These are phyloP conservation scores for Caerostris extrusa DNA, from an alignment of 1,140 invertebrate genomes.

Conservation along the genomic window DNA sequence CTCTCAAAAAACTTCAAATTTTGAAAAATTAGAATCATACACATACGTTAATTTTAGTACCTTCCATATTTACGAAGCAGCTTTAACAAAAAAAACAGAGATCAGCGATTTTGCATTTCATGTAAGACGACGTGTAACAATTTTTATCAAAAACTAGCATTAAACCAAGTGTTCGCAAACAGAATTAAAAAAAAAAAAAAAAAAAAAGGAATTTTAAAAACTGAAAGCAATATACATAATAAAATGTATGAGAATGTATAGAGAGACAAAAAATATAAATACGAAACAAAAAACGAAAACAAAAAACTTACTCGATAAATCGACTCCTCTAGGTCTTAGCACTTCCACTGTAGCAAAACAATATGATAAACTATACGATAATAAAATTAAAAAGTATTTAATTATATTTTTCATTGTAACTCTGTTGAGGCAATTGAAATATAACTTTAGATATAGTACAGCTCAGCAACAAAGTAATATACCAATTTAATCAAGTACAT, in stretches of 20 bases:
- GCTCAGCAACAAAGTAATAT: not conserved
- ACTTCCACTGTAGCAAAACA: constrained; percentile 69
- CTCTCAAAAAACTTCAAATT: not conserved
- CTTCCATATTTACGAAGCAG: no score
- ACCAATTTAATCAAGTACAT: not conserved
- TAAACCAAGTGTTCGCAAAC: not conserved
- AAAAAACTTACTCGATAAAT: constrained; percentile 77
- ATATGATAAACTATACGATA: not conserved
- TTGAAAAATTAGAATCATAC: no score
- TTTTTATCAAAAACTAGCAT: not conserved
- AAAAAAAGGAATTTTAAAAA: not conserved
- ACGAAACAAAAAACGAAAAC: no score
- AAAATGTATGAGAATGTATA: not conserved
- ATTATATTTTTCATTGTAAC: constrained; percentile 6
- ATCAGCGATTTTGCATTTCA: not conserved
- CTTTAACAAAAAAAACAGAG: not conserved
- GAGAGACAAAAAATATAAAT: not conserved
- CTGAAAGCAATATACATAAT: not conserved
- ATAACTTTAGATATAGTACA: not conserved
- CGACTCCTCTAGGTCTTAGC: constrained; percentile 77
- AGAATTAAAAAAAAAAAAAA: not conserved
- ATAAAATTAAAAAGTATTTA: not conserved
- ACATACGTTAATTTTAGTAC: no score
- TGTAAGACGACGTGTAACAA: not conserved
- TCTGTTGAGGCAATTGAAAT: not conserved